Evolutionary conservation across 2,797 vertebrate genomes (phyloP).

Genomic region (Oryzias dopingdopingensis): DNA sequence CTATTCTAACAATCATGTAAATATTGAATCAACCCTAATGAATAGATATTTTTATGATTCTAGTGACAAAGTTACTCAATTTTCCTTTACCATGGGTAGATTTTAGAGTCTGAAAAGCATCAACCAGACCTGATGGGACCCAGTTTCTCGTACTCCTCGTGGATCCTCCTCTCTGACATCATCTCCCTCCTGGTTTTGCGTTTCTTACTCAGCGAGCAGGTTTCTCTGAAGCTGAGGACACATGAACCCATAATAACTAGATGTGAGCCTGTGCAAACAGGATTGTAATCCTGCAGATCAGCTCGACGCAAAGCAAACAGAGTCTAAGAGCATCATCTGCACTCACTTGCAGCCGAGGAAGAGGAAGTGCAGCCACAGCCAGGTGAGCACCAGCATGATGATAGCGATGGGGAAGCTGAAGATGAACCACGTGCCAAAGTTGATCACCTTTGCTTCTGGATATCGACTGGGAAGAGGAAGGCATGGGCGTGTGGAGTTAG

Average conservation of each 20-base stretch:
- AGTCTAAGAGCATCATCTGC: background rate
- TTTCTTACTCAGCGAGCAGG: conserved; percentile 95
- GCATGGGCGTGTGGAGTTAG: background rate
- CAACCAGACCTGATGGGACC: conserved; percentile 84
- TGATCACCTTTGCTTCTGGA: conserved; percentile 91
- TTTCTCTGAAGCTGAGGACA: conserved; percentile 89
- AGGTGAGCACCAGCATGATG: conserved; percentile 93
- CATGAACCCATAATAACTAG: conserved; percentile 39
- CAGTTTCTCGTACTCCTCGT: conserved; percentile 92
- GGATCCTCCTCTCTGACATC: conserved; percentile 91
- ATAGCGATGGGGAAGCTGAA: conserved; percentile 96
- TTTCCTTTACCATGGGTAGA: too few species aligned
- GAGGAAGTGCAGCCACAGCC: conserved; percentile 97
- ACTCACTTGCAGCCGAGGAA: conserved; percentile 98
- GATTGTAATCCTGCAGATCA: conserved; percentile 22
- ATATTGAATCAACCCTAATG: too few species aligned
- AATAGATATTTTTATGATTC: too few species aligned
- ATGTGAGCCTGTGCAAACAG: conserved; percentile 4
- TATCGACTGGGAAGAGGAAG: conserved; percentile 83
- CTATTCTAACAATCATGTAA: too few species aligned
- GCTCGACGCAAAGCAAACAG: background rate
- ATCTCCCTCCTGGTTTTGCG: conserved; percentile 92
- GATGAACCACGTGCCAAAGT: conserved; percentile 98
- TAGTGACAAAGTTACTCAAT: too few species aligned
- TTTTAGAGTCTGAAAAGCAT: background rate